These are phyloP conservation scores for Myotis vivesi DNA, from an alignment of 2,797 vertebrate genomes.

Conservation along the genomic window DNA sequence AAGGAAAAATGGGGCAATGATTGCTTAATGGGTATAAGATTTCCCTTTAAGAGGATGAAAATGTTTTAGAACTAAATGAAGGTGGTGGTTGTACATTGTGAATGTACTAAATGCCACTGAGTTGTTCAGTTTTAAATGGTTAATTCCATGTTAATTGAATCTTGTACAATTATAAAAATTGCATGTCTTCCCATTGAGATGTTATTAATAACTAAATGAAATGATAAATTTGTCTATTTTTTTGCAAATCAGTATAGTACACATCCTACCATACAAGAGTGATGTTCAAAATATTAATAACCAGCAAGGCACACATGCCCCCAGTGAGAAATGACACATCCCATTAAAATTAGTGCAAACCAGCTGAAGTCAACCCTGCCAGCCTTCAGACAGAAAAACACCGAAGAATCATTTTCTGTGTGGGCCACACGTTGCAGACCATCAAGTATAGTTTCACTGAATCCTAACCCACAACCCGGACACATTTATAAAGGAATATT, in stretches of 20 bases:
- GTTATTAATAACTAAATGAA: background rate
- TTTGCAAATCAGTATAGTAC: background rate
- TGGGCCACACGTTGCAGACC: accelerated
- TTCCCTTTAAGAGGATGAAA: background rate
- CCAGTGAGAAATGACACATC: background rate
- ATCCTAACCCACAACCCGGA: background rate
- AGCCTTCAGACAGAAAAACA: background rate
- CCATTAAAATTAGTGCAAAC: background rate
- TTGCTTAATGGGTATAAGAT: background rate
- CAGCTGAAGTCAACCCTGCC: background rate
- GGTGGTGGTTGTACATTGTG: background rate
- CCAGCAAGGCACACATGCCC: background rate
- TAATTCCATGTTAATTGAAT: background rate
- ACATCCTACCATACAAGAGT: background rate
- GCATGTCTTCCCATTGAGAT: background rate
- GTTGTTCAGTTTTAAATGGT: background rate
- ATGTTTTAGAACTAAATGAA: background rate
- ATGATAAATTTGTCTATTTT: background rate
- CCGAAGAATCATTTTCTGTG: background rate
- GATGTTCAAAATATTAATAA: background rate
- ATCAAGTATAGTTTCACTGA: background rate
- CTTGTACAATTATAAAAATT: background rate
- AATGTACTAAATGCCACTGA: background rate
- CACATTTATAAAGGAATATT: background rate
- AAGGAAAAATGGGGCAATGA: background rate